Evolutionary conservation across 2,797 vertebrate species (phyloP).

Genomic region (Pipistrellus pipistrellus): DNA sequence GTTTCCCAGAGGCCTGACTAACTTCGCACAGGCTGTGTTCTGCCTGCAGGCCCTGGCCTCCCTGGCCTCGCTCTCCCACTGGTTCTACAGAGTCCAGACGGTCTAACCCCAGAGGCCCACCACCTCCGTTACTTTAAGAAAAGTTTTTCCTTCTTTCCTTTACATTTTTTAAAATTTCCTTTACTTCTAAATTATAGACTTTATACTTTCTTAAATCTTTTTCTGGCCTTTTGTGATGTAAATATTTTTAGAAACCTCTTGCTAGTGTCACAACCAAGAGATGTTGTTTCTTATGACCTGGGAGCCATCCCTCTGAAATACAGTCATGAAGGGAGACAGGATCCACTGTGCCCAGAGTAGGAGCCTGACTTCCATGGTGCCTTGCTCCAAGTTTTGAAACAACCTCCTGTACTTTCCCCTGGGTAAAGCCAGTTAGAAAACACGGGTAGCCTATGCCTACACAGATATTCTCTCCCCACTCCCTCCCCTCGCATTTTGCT

Average conservation of each 20-base stretch:
- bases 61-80: background rate
- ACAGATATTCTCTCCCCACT: background rate
- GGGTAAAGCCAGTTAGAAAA: background rate
- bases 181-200: background rate
- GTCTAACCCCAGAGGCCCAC: no score
- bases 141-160: background rate
- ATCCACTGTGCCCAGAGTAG: fast-evolving
- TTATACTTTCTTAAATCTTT: background rate
- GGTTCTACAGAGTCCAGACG: fast-evolving
- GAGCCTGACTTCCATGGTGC: fast-evolving
- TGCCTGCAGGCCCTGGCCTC: background rate
- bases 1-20: background rate
- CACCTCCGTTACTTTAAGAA: background rate
- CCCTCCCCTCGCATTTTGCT: no score
- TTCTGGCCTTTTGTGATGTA: background rate
- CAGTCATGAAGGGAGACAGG: background rate
- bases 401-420: background rate
- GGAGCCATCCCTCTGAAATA: background rate
- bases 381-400: background rate
- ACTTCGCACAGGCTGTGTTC: no score
- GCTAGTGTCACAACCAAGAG: background rate
- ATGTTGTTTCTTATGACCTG: background rate
- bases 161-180: background rate
- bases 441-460: background rate
- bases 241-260: background rate